Conservation (phyloP, 2,888 invertebrate genomes). For the Altica lythri region DNA sequence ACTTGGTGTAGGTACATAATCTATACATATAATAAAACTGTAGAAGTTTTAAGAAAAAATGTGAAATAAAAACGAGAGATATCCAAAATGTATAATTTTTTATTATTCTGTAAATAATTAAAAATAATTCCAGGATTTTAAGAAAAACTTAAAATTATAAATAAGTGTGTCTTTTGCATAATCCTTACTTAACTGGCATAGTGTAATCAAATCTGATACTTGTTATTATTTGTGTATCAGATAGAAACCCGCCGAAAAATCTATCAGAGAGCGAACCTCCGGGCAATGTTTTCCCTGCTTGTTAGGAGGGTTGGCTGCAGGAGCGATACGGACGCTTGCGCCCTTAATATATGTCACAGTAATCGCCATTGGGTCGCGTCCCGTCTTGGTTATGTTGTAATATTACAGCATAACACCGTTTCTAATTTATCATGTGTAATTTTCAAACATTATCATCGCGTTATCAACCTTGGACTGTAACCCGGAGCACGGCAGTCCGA, state of each 20-base stretch:
- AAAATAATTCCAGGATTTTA: too few relatives aligned
- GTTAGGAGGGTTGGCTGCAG: conserved; percentile 32
- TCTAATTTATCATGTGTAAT: conserved; percentile 51
- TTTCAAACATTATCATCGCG: conserved; percentile 39
- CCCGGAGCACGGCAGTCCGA: conserved; percentile 47
- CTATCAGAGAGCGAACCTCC: conserved; percentile 10
- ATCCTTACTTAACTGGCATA: too few relatives aligned
- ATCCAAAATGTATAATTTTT: too few relatives aligned
- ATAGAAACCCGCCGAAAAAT: conserved; percentile 5
- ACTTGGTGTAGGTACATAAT: too few relatives aligned
- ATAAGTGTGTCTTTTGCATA: too few relatives aligned
- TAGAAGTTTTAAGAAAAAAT: too few relatives aligned
- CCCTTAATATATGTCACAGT: conserved; percentile 29
- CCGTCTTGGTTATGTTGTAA: conserved; percentile 52
- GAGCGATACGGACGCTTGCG: conserved; percentile 38
- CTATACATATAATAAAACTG: too few relatives aligned
- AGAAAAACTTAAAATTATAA: too few relatives aligned
- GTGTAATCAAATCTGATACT: too few relatives aligned
- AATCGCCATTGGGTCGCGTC: conserved; percentile 34
- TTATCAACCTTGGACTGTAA: conserved; percentile 58
- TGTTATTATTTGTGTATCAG: too few relatives aligned
- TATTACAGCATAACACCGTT: conserved; percentile 44
- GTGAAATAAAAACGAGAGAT: too few relatives aligned
- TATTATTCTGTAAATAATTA: too few relatives aligned
- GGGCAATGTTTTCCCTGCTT: conserved; percentile 21